phyloP scores from a whole-genome alignment of 2,113 vertebrate species.

The Gopherus evgoodei region DNA sequence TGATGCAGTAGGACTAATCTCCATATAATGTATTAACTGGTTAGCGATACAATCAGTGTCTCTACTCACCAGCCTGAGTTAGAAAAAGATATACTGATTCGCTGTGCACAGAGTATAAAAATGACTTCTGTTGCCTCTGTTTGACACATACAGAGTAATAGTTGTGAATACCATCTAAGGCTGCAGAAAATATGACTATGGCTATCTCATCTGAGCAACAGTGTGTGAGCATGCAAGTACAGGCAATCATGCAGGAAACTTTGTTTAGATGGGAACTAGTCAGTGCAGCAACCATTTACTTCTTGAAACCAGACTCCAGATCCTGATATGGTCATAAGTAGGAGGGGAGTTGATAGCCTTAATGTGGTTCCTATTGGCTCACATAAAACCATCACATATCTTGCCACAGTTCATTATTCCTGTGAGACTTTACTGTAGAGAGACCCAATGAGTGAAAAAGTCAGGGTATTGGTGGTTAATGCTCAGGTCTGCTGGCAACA shows the following conservation, averaged over 20 bases:
- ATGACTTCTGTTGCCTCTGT: neutral
- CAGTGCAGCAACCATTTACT: neutral
- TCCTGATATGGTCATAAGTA: neutral
- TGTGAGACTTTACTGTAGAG: neutral
- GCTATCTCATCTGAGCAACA: neutral
- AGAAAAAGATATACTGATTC: neutral
- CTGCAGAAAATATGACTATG: neutral
- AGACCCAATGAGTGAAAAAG: neutral
- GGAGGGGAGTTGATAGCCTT: neutral
- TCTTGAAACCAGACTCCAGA: neutral
- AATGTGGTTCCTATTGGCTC: neutral
- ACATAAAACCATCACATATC: neutral
- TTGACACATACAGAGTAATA: neutral
- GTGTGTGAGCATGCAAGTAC: neutral
- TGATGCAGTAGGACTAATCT: neutral
- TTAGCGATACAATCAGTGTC: neutral
- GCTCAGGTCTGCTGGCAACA: neutral
- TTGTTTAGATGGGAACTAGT: neutral
- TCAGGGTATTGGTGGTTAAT: neutral
- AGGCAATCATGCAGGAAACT: neutral
- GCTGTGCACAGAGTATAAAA: neutral
- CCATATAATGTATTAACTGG: neutral
- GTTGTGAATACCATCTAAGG: neutral
- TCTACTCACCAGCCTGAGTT: neutral
- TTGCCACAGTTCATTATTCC: neutral